phyloP scores from a whole-genome alignment of 1,140 invertebrate genomes.

The Drosophila ambigua region DNA sequence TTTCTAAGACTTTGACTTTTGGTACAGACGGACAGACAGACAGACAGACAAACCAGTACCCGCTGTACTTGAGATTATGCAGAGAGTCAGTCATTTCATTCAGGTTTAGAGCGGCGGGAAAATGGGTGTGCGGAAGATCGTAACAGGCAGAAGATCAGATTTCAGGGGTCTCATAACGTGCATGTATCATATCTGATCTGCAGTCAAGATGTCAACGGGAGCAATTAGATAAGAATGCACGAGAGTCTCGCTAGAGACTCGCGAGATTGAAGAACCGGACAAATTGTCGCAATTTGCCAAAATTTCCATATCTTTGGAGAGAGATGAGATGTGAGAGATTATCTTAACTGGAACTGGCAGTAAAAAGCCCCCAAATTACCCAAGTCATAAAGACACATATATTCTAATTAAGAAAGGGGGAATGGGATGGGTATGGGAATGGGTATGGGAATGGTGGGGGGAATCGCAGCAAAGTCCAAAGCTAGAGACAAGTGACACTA shows the following conservation, averaged over 20 bases:
- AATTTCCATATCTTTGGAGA: conserved; percentile 51
- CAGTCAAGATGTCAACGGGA: conserved; percentile 44
- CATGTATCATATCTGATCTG: neutral
- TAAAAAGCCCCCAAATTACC: conserved; percentile 54
- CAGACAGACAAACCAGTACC: conserved; percentile 26
- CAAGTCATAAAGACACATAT: conserved; percentile 50
- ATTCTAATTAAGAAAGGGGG: conserved; percentile 58
- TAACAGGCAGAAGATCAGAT: neutral
- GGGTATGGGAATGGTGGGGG: conserved; percentile 22
- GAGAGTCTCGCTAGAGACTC: conserved; percentile 1
- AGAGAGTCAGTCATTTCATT: conserved; percentile 18
- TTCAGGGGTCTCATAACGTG: conserved; percentile 1
- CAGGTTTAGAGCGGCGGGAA: conserved; percentile 10
- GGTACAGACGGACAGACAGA: conserved; percentile 8
- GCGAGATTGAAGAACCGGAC: conserved; percentile 34
- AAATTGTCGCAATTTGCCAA: conserved; percentile 59
- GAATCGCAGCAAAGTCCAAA: conserved; percentile 55
- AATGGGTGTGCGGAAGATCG: too few relatives aligned
- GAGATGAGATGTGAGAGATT: conserved; percentile 34
- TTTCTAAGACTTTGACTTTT: conserved; percentile 31
- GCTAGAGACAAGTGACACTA: conserved; percentile 63
- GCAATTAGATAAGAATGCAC: conserved; percentile 51
- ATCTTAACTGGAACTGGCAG: conserved; percentile 55
- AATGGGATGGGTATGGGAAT: conserved; percentile 13
- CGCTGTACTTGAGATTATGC: conserved; percentile 71